phyloP scores from a whole-genome alignment of 2,113 vertebrate genomes.

The Apistogramma diplotaenia region DNA sequence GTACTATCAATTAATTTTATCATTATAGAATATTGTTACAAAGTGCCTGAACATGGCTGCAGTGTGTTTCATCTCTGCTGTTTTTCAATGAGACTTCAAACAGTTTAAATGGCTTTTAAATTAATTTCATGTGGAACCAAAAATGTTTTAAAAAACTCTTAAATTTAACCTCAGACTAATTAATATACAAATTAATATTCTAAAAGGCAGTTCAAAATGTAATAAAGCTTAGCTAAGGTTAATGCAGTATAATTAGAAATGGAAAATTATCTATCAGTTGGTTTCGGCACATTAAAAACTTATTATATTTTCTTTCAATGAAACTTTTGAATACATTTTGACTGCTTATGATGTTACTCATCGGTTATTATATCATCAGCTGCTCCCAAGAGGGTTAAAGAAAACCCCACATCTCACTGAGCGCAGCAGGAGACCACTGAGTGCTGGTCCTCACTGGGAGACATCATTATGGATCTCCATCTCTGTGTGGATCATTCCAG shows the following conservation, averaged over 20 bases:
- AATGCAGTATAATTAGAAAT: background rate
- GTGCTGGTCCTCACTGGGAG: background rate
- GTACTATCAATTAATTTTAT: background rate
- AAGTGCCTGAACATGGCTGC: too few species aligned
- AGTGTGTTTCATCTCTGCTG: background rate
- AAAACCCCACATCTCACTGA: background rate
- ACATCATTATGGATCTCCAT: background rate
- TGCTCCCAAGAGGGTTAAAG: background rate
- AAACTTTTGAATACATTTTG: background rate
- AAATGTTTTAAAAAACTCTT: background rate
- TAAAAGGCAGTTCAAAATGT: background rate
- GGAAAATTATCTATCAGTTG: background rate
- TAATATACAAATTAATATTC: background rate
- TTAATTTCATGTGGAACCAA: background rate
- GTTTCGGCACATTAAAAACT: constrained; percentile 12
- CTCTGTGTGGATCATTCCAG: background rate
- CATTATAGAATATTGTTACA: too few species aligned
- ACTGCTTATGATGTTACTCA: background rate
- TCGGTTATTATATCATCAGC: background rate
- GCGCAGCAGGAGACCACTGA: background rate
- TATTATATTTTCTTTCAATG: background rate
- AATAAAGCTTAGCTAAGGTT: background rate
- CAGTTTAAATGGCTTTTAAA: background rate
- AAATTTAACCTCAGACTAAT: background rate
- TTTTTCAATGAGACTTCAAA: background rate